phyloP scores from a whole-genome alignment of 2,888 invertebrate species.

The Cyrtodaria siliqua region DNA sequence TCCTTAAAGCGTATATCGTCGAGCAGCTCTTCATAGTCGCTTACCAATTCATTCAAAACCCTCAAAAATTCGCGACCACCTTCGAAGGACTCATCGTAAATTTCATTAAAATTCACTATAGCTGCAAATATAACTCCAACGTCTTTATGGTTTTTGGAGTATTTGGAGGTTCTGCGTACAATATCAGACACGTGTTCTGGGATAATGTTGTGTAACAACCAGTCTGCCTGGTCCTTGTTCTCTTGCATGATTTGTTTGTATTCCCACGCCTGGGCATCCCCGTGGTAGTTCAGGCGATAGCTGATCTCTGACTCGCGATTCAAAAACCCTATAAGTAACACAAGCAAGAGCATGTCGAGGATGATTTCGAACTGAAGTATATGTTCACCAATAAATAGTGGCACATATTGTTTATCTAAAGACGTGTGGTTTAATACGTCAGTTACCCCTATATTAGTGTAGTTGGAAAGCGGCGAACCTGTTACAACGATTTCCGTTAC shows the following conservation, averaged over 20 bases:
- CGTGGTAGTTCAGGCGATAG: conserved; percentile 95
- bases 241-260: conserved; percentile 95
- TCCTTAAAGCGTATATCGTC: conserved; percentile 93
- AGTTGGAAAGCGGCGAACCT: conserved; percentile 26
- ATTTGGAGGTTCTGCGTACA: conserved; percentile 94
- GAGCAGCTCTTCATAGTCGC: conserved; percentile 97
- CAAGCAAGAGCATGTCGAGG: conserved; percentile 92
- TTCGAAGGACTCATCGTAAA: conserved; percentile 98
- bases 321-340: conserved; percentile 95
- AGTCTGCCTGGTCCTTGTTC: conserved; percentile 98
- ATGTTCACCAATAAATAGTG: conserved; percentile 75
- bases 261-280: conserved; percentile 95
- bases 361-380: conserved; percentile 90
- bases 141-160: conserved; percentile 97
- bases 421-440: conserved; percentile 6
- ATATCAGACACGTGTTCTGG: conserved; percentile 96
- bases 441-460: neutral
- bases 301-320: conserved; percentile 98
- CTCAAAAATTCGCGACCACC: conserved; percentile 97
- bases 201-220: conserved; percentile 98
- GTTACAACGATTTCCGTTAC: conserved; percentile 17
- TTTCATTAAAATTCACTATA: conserved; percentile 98
- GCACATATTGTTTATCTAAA: conserved; percentile 26
- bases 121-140: conserved; percentile 98
- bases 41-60: conserved; percentile 97